Conservation (phyloP, 1,140 invertebrate species). For the Trissolcus basalis region DNA sequence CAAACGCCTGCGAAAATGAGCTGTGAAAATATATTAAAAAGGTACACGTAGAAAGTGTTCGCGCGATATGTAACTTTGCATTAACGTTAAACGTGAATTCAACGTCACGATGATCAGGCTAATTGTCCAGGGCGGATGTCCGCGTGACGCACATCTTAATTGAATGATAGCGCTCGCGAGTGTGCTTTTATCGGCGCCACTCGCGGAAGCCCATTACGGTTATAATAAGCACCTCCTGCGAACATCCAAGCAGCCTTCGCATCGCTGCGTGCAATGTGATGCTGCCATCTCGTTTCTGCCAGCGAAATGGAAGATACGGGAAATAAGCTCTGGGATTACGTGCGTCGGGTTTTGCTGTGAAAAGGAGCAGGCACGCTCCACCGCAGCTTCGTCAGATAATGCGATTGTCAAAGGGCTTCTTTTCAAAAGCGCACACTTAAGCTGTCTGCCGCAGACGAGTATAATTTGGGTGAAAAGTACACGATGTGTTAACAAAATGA, state of each 20-base stretch:
- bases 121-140: slow-evolving; percentile 34
- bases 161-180: slow-evolving; percentile 62
- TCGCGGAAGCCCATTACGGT: slow-evolving; percentile 57
- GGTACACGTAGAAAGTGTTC: slow-evolving; percentile 28
- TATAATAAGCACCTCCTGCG: slow-evolving; percentile 49
- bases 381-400: slow-evolving; percentile 1
- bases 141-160: slow-evolving; percentile 48
- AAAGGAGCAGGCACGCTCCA: slow-evolving; percentile 2
- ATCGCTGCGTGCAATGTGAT: slow-evolving; percentile 7
- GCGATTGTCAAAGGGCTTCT: not conserved
- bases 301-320: not conserved
- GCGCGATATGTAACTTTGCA: slow-evolving; percentile 37
- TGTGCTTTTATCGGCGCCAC: slow-evolving; percentile 57
- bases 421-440: slow-evolving; percentile 1
- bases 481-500: not conserved
- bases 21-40: slow-evolving; percentile 37
- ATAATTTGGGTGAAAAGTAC: not conserved
- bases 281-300: slow-evolving; percentile 28
- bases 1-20: no score
- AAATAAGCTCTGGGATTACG: slow-evolving; percentile 6
- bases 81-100: slow-evolving; percentile 43
- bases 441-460: not conserved
- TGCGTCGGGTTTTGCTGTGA: not conserved
- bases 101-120: slow-evolving; percentile 43
- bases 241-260: no score